These are phyloP conservation scores for Nemopilema nomurai DNA, from an alignment of 30 jellyfish, hydroid and myxozoan genomes.

Conservation along the genomic window DNA sequence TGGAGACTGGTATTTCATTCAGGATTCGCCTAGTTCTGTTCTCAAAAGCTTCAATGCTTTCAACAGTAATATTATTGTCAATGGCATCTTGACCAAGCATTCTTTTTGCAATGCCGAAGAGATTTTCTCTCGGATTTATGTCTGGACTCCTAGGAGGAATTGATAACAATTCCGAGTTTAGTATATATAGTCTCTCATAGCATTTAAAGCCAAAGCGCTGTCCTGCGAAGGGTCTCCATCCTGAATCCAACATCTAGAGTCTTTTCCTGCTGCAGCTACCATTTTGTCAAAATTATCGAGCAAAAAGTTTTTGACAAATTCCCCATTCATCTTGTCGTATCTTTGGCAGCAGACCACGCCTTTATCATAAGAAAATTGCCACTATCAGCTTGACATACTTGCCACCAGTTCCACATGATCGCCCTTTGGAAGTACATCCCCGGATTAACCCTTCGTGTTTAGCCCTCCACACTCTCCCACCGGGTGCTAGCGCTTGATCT, in stretches of 20 bases:
- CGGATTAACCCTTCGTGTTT: constrained; percentile 9
- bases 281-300: not conserved
- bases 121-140: constrained; percentile 25
- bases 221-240: constrained; percentile 40
- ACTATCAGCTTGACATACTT: constrained; percentile 36
- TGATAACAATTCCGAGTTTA: constrained; percentile 16
- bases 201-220: constrained; percentile 14
- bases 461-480: constrained; percentile 15
- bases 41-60: constrained; percentile 13
- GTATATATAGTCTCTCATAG: constrained; percentile 4
- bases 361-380: constrained; percentile 45
- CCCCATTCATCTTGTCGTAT: constrained; percentile 20
- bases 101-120: constrained; percentile 8
- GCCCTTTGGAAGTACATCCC: constrained; percentile 37
- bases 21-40: constrained; percentile 4
- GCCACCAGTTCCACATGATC: constrained; percentile 43
- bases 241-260: constrained; percentile 29
- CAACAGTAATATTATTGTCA: not conserved
- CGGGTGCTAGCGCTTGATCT: constrained; percentile 46
- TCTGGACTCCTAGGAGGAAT: constrained; percentile 45
- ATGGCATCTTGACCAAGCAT: constrained; percentile 8
- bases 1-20: not conserved
- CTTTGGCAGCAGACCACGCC: constrained; percentile 30
- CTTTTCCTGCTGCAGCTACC: constrained; percentile 29
- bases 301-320: constrained; percentile 2